These are phyloP conservation scores for Coracias cyanogaster DNA, from an alignment of 2,797 vertebrate genomes.

Conservation along the genomic window DNA sequence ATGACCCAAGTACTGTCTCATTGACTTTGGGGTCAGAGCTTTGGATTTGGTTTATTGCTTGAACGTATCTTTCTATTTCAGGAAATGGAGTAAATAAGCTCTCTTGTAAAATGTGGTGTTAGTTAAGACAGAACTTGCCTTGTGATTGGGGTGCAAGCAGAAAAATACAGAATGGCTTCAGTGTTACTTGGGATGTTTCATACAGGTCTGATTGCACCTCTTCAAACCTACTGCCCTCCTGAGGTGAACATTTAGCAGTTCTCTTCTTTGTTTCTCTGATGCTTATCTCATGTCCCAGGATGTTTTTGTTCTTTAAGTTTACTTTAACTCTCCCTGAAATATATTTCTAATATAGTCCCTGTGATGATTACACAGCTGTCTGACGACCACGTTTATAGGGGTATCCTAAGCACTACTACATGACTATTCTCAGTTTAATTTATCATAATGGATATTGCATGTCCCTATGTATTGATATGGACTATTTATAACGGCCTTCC, in stretches of 20 bases:
- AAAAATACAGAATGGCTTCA: background rate
- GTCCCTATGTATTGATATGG: background rate
- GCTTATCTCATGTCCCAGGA: background rate
- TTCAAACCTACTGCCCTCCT: background rate
- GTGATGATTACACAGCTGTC: background rate
- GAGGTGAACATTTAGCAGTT: background rate
- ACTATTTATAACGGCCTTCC: background rate
- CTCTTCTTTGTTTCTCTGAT: background rate
- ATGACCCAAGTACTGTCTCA: background rate
- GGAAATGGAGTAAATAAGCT: background rate
- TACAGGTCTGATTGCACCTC: background rate
- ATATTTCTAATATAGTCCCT: background rate
- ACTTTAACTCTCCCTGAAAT: background rate
- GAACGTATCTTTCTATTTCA: background rate
- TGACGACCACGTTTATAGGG: background rate
- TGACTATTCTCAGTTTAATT: background rate
- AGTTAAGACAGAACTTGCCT: background rate
- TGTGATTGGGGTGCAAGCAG: background rate
- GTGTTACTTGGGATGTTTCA: background rate
- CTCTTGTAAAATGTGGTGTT: background rate
- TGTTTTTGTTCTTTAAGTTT: background rate
- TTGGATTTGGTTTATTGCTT: background rate
- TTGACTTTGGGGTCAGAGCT: background rate
- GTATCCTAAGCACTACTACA: background rate
- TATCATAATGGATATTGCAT: background rate